These are phyloP conservation scores for Tenualosa ilisha DNA, from an alignment of 2,797 vertebrate genomes.

Conservation along the genomic window DNA sequence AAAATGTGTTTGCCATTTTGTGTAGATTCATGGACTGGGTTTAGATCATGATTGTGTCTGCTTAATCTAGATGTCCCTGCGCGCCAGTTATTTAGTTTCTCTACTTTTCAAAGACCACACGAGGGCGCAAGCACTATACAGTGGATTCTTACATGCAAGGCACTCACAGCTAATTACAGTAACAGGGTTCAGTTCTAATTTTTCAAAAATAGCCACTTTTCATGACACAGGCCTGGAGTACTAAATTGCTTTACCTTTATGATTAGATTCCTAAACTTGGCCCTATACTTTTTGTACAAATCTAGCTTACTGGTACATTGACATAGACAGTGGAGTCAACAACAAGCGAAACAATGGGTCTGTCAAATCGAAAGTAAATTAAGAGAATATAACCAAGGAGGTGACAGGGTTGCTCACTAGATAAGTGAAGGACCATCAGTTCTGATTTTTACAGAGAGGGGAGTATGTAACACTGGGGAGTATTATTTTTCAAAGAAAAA, in stretches of 20 bases:
- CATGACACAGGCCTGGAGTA: too few species aligned
- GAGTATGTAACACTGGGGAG: not conserved
- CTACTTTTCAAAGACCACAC: not conserved
- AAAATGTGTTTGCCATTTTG: conserved; percentile 2
- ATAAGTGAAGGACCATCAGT: not conserved
- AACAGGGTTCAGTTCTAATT: not conserved
- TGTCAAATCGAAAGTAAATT: too few species aligned
- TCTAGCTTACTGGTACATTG: too few species aligned
- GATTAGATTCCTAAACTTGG: too few species aligned
- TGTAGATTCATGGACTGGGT: not conserved
- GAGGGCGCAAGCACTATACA: not conserved
- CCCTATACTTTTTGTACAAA: too few species aligned
- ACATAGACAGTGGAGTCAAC: too few species aligned
- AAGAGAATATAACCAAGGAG: not conserved
- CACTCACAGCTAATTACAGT: not conserved
- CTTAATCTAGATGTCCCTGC: not conserved
- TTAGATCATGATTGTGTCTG: not conserved
- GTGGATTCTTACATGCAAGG: too few species aligned
- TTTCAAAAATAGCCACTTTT: not conserved
- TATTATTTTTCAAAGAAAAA: not conserved
- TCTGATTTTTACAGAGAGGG: not conserved
- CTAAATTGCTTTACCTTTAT: too few species aligned
- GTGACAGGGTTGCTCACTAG: not conserved
- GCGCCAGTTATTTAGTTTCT: not conserved
- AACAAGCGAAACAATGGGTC: too few species aligned